Evolutionary conservation across 2,113 vertebrate species (phyloP).

Genomic region (Pogona vitticeps): DNA sequence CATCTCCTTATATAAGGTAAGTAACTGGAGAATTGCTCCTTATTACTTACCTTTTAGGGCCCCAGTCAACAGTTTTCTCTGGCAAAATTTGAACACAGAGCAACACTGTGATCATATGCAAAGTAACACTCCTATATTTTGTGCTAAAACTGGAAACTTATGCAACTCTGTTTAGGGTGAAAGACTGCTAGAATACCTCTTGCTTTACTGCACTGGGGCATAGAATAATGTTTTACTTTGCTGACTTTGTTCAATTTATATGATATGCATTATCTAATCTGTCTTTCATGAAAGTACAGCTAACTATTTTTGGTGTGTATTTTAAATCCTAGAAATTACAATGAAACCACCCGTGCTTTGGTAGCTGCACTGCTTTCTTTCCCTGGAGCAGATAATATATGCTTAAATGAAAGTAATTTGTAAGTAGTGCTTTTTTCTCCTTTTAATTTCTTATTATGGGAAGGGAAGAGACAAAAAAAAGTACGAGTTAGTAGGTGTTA

Average conservation of each 20-base stretch:
- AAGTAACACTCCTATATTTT: background rate
- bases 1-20: too few species aligned
- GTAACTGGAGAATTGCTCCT: too few species aligned
- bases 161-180: background rate
- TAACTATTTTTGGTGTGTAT: conserved; percentile 12
- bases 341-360: conserved; percentile 78
- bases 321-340: conserved; percentile 80
- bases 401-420: conserved; percentile 77
- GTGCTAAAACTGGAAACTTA: rapidly evolving
- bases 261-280: background rate
- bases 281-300: conserved; percentile 11
- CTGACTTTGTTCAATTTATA: conserved; percentile 1
- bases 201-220: background rate
- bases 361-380: conserved; percentile 84
- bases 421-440: conserved; percentile 62
- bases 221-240: conserved; percentile 19
- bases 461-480: background rate
- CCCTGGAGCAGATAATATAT: conserved; percentile 88
- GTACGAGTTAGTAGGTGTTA: conserved; percentile 27
- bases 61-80: background rate
- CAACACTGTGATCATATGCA: background rate
- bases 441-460: conserved; percentile 8
- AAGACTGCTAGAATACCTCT: background rate
- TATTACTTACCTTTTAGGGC: background rate
- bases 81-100: background rate